Conservation (phyloP, 2,888 invertebrate genomes). For the Theodoxus fluviatilis region DNA sequence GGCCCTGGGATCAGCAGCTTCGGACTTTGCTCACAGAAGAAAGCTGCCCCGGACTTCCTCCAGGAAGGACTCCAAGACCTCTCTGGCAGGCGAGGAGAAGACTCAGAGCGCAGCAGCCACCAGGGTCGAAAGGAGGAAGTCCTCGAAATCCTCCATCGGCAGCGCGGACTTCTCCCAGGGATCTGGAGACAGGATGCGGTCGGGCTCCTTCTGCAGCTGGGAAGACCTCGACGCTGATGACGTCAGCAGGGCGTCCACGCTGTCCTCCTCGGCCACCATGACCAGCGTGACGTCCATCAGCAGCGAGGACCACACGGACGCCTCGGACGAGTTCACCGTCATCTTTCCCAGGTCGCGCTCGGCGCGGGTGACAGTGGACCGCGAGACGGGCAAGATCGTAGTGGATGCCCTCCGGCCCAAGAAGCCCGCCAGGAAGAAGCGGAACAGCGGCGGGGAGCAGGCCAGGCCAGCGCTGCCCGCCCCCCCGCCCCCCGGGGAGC, state of each 20-base stretch:
- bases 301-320: slow-evolving; percentile 30
- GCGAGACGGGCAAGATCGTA: not conserved
- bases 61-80: too few relatives aligned
- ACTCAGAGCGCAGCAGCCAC: too few relatives aligned
- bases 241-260: slow-evolving; percentile 1
- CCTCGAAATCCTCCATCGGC: too few relatives aligned
- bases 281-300: slow-evolving; percentile 23
- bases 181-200: slow-evolving; percentile 7
- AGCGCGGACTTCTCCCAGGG: slow-evolving; percentile 23
- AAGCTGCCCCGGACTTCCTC: too few relatives aligned
- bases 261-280: slow-evolving; percentile 15
- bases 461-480: not conserved
- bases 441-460: not conserved
- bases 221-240: not conserved
- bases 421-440: not conserved
- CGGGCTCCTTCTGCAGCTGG: slow-evolving; percentile 18
- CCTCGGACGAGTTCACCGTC: slow-evolving; percentile 33
- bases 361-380: not conserved
- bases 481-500: not conserved
- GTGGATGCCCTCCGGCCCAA: not conserved
- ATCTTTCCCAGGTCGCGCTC: slow-evolving; percentile 17
- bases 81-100: too few relatives aligned
- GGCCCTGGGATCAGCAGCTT: too few relatives aligned
- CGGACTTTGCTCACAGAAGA: too few relatives aligned
- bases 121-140: too few relatives aligned